Evolutionary conservation across 64 coral and sea anemone genomes (phyloP).

Genomic region (Anthopleura sola): DNA sequence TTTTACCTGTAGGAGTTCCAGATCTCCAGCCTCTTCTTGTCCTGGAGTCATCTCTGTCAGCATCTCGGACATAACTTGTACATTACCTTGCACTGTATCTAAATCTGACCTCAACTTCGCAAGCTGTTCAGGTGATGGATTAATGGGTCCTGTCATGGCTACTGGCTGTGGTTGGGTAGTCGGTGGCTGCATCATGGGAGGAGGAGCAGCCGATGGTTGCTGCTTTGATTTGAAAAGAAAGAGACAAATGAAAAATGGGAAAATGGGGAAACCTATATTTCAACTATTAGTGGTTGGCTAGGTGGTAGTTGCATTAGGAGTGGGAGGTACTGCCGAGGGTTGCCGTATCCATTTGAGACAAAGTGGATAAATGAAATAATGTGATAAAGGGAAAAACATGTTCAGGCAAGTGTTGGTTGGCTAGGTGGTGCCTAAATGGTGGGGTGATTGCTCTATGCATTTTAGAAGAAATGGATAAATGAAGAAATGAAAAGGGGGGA

Average conservation of each 20-base stretch:
- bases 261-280: neutral
- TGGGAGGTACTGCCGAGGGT: too few relatives aligned
- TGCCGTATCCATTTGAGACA: neutral
- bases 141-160: slow-evolving; percentile 43
- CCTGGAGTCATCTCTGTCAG: slow-evolving; percentile 89
- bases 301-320: neutral
- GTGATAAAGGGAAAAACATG: too few relatives aligned
- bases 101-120: slow-evolving; percentile 92
- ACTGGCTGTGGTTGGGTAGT: slow-evolving; percentile 17
- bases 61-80: slow-evolving; percentile 98
- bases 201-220: neutral
- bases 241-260: neutral
- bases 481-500: neutral
- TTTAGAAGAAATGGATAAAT: neutral
- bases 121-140: slow-evolving; percentile 80
- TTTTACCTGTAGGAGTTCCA: slow-evolving; percentile 77
- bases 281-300: neutral
- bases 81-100: slow-evolving; percentile 92
- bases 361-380: too few relatives aligned
- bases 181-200: neutral
- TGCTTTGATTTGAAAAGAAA: neutral
- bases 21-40: slow-evolving; percentile 75
- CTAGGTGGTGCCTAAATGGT: too few relatives aligned
- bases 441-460: too few relatives aligned
- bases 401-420: too few relatives aligned